These are phyloP conservation scores for Aspiorhynchus laticeps DNA, from an alignment of 2,113 vertebrate species.

Conservation along the genomic window DNA sequence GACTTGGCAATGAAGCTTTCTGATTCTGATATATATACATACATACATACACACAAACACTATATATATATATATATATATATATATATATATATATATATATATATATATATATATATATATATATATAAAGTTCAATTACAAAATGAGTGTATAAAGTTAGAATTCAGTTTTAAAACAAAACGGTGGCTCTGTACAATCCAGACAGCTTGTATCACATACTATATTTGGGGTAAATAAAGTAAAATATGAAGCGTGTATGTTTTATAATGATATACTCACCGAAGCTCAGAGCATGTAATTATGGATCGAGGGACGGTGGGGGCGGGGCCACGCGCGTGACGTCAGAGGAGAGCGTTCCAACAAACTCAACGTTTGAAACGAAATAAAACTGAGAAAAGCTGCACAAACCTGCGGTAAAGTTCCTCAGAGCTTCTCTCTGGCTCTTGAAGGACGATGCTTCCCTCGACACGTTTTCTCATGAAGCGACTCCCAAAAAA, in stretches of 20 bases:
- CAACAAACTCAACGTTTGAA: background rate
- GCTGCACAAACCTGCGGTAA: background rate
- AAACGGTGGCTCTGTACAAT: no score
- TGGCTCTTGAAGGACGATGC: background rate
- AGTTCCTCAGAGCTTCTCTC: background rate
- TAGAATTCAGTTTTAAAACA: no score
- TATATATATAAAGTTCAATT: no score
- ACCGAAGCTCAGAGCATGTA: background rate
- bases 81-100: no score
- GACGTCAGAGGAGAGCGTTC: slow-evolving; percentile 18
- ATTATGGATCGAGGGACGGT: background rate
- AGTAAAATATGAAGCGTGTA: background rate
- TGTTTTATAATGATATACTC: background rate
- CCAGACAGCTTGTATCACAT: background rate
- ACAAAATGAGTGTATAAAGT: no score
- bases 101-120: no score
- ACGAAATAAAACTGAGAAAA: background rate
- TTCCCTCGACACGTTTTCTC: slow-evolving; percentile 31
- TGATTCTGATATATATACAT: no score
- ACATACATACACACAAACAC: no score
- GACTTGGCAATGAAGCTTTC: no score
- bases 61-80: no score
- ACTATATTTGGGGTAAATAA: background rate
- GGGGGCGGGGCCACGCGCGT: background rate
- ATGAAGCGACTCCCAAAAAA: slow-evolving; percentile 33